A percentile compares a stretch with the other conserved stretches of the same genome.
phyloP scores from a whole-genome alignment of 2,113 vertebrate genomes.

The Labeo catla region DNA sequence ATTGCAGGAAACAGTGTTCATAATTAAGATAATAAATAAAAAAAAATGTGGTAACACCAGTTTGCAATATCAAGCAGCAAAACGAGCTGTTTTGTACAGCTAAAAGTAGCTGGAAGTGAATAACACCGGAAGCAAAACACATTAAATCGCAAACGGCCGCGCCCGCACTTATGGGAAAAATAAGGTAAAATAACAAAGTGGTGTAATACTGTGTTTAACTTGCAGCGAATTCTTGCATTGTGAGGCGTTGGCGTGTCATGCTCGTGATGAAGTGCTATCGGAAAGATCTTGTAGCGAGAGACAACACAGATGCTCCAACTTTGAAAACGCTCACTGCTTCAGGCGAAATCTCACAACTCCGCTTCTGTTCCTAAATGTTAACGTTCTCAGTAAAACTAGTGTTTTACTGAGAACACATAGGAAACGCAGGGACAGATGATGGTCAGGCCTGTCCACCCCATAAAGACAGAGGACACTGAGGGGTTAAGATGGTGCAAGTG shows the following conservation, averaged over 20 bases:
- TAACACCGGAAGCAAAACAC: no score
- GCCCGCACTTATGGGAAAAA: no score
- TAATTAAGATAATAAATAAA: no score
- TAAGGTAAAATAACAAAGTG: background rate
- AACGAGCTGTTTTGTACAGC: no score
- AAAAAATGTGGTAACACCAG: no score
- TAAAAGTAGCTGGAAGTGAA: no score
- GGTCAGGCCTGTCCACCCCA: background rate
- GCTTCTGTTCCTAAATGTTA: background rate
- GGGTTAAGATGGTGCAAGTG: conserved; percentile 7
- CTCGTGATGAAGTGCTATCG: background rate
- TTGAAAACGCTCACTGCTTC: background rate
- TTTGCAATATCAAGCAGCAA: no score
- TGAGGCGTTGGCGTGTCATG: background rate
- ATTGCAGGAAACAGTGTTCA: no score
- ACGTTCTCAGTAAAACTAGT: background rate
- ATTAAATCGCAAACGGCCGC: no score
- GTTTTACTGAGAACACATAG: background rate
- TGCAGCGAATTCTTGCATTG: background rate
- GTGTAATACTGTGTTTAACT: background rate
- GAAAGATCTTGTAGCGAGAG: background rate
- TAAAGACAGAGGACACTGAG: conserved; percentile 15
- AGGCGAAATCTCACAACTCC: background rate
- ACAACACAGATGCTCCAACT: background rate
- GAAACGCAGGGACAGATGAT: background rate